Evolutionary conservation across 2,888 invertebrate genomes (phyloP), one percentile per base, ranked within the genome.

Genomic region (Lydus trimaculatus): DNA sequence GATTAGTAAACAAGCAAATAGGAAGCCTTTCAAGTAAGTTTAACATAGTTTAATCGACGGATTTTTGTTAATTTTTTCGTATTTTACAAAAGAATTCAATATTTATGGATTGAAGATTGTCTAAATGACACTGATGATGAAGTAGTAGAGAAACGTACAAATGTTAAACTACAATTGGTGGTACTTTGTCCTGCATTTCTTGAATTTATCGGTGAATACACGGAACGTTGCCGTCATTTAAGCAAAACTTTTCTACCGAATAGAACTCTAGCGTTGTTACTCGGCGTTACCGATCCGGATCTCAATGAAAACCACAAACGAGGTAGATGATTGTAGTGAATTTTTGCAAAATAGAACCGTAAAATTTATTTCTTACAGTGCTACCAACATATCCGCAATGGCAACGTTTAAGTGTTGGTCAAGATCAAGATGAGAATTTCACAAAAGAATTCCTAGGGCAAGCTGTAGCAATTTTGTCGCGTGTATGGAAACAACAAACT

Each of bases 361-460:
- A 39, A 23, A 4, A 28, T 31, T 52, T 61, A 78, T 58, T 36
- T 25, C n/a, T 67, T 66, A 56, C 84, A 88, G 92, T 91, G 61
- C 88, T 94, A 75, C 90, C 92, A 3, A 89, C 90, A 59, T 94
- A 92, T 81, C 89, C 91, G 68, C 91, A 92, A 79, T 96, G 95
- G 95, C 90, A 91, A 69, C 91, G 93, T 82, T 92, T 94, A 86
- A 89, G 88, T 58, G 92, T 93, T 20, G 88, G 88, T 0, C 91
- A 92, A 61, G 94, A 95, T 80, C 93, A 94, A 81, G 95, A 95
- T 83, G 92, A 93, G 64, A 91, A 91, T 0, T 94, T 94, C 81
- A 94, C 95, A 39, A 93, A 93, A 73, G 93, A 94, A 71, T 93
- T 95, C 80, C 86, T 96, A n/a, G 91, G 92, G 0, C 91, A 93